phyloP scores from a whole-genome alignment of 92 coral and sea anemone species.

The Ricordea florida region DNA sequence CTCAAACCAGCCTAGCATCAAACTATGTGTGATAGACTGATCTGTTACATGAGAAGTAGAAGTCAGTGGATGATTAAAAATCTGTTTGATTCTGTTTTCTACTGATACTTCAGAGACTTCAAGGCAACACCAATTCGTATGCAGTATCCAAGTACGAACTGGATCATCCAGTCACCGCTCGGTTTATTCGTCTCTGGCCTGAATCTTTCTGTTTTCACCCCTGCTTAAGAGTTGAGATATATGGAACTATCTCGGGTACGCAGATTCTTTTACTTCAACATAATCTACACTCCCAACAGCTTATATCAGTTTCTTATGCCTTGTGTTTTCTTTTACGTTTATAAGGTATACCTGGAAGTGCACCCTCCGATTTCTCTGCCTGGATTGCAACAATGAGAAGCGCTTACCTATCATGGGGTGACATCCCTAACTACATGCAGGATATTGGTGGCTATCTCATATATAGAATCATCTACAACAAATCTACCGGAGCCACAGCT shows the following conservation, averaged over 20 bases:
- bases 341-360: constrained; percentile 4
- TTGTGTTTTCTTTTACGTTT: not conserved
- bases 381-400: not conserved
- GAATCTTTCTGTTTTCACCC: not conserved
- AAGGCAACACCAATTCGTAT: constrained; percentile 29
- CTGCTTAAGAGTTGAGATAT: constrained; percentile 23
- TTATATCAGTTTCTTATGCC: too few species aligned
- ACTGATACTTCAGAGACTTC: not conserved
- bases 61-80: too few species aligned
- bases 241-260: too few species aligned
- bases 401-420: not conserved
- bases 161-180: not conserved
- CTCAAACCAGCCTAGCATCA: too few species aligned
- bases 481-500: not conserved
- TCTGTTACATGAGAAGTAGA: too few species aligned
- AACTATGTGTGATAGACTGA: too few species aligned
- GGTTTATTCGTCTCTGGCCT: constrained; percentile 25
- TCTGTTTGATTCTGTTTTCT: too few species aligned
- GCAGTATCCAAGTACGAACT: not conserved
- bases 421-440: not conserved
- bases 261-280: too few species aligned
- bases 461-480: not conserved
- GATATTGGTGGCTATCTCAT: not conserved
- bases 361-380: not conserved
- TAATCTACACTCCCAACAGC: too few species aligned